phyloP scores from a whole-genome alignment of 2,113 vertebrate species.

The crab-eating macaque (Macaca fascicularis) region DNA sequence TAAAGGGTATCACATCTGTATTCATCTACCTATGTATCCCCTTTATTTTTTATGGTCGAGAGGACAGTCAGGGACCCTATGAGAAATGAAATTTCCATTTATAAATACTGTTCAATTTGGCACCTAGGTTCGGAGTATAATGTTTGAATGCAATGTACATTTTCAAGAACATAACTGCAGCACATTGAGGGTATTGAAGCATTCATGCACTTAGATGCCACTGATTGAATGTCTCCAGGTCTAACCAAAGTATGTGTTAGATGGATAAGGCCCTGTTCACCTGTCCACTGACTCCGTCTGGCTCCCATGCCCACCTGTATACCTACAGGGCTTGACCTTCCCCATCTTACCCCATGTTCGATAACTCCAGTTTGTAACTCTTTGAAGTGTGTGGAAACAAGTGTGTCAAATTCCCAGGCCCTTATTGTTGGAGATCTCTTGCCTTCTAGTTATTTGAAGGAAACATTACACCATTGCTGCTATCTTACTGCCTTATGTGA shows the following conservation, averaged over 20 bases:
- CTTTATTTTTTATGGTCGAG: background rate
- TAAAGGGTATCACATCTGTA: background rate
- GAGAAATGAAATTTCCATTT: background rate
- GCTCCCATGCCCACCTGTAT: background rate
- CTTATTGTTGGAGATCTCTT: too few relatives aligned
- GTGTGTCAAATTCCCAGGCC: fast-evolving
- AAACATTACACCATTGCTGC: fast-evolving
- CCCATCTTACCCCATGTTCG: fast-evolving
- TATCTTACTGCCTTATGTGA: background rate
- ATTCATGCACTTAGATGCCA: background rate
- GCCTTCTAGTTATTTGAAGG: background rate
- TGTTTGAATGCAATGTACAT: background rate
- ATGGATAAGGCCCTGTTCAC: background rate
- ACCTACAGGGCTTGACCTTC: background rate
- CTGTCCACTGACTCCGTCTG: fast-evolving
- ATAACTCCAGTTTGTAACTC: background rate
- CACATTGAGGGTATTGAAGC: background rate
- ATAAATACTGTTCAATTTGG: background rate
- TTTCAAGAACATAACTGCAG: background rate
- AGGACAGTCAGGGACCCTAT: background rate
- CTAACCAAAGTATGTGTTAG: too few relatives aligned
- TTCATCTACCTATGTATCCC: background rate
- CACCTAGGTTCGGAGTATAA: background rate
- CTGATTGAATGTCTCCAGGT: fast-evolving
- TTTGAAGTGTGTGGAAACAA: fast-evolving